A percentile compares a stretch with the other conserved stretches of the same genome.
These are phyloP conservation scores for Rhynchomys soricoides DNA, from an alignment of 2,113 vertebrate genomes.

Conservation along the genomic window DNA sequence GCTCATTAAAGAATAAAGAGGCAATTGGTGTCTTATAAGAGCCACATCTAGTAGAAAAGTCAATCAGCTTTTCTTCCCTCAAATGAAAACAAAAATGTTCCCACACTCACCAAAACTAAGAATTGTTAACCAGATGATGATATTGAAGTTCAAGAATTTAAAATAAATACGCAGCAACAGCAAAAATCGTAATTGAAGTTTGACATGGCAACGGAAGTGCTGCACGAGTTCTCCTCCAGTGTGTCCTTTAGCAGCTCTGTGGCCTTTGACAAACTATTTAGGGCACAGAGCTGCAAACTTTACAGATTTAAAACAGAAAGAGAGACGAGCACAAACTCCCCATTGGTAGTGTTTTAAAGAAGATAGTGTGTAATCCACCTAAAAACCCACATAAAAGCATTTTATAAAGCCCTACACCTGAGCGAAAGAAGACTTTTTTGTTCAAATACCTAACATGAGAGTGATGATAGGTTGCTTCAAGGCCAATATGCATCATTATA, in stretches of 20 bases:
- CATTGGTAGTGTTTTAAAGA: background rate
- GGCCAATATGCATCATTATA: background rate
- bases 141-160: background rate
- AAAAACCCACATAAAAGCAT: background rate
- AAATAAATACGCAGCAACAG: background rate
- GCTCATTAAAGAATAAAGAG: conserved; percentile 14
- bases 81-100: conserved; percentile 13
- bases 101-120: background rate
- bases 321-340: background rate
- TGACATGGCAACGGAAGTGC: background rate
- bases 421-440: conserved; percentile 45
- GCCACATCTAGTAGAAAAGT: background rate
- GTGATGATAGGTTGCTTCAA: conserved; percentile 57
- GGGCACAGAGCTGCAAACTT: background rate
- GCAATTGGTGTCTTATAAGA: background rate
- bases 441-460: background rate
- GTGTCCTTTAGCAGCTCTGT: background rate
- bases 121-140: background rate
- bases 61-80: conserved; percentile 24
- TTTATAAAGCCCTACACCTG: conserved; percentile 19
- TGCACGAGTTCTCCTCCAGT: background rate
- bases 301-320: background rate
- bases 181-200: background rate
- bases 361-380: background rate
- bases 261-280: conserved; percentile 34